phyloP scores from a whole-genome alignment of 2,113 vertebrate genomes.

The Sigmodon hispidus region DNA sequence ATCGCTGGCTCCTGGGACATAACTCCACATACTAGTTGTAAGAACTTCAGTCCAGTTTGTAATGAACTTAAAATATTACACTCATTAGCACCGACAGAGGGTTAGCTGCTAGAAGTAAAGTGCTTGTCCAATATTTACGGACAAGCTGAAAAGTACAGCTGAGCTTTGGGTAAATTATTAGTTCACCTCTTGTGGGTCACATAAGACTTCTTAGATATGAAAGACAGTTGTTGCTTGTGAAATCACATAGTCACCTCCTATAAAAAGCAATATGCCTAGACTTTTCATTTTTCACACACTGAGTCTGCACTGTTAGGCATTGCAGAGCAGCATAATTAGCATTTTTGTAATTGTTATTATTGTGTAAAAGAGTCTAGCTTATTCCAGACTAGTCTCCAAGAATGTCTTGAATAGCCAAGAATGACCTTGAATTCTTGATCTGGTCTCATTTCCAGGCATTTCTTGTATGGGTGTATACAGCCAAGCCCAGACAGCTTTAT shows the following conservation, averaged over 20 bases:
- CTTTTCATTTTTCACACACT: neutral
- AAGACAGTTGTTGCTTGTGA: slow-evolving; percentile 1
- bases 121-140: slow-evolving; percentile 49
- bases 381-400: neutral
- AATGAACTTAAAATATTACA: slow-evolving; percentile 39
- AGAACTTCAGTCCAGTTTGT: slow-evolving; percentile 30
- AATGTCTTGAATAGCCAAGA: neutral
- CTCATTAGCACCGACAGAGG: slow-evolving; percentile 20
- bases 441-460: neutral
- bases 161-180: slow-evolving; percentile 56
- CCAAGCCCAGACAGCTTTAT: neutral
- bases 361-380: neutral
- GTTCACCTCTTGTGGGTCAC: slow-evolving; percentile 28
- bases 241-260: neutral
- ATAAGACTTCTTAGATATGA: slow-evolving; percentile 36
- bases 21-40: neutral
- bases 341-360: neutral
- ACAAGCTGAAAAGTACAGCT: slow-evolving; percentile 58
- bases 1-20: neutral
- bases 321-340: neutral
- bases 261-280: slow-evolving; percentile 27
- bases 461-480: neutral
- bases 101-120: slow-evolving; percentile 6
- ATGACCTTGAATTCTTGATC: neutral
- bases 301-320: slow-evolving; percentile 27